phyloP scores from a whole-genome alignment of 2,113 vertebrate genomes.

The Junco hyemalis region DNA sequence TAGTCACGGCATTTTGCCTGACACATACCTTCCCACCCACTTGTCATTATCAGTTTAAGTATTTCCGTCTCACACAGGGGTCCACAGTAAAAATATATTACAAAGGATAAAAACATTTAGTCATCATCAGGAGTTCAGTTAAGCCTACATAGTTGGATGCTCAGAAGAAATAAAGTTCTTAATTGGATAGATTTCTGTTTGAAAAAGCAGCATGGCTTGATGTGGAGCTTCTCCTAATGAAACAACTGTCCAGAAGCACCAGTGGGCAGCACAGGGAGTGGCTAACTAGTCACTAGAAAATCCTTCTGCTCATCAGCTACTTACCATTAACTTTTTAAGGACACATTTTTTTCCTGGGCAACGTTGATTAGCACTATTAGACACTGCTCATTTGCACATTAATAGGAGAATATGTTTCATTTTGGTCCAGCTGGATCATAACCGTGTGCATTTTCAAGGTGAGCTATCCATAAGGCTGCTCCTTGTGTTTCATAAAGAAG shows the following conservation, averaged over 20 bases:
- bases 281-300: not conserved
- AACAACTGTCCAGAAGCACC: not conserved
- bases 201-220: constrained; percentile 12
- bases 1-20: constrained; percentile 43
- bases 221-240: not conserved
- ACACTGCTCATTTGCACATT: not conserved
- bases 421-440: not conserved
- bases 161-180: constrained; percentile 41
- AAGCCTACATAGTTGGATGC: constrained; percentile 25
- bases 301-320: not conserved
- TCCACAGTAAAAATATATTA: constrained; percentile 8
- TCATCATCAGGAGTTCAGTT: constrained; percentile 8
- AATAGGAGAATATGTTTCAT: not conserved
- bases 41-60: constrained; percentile 36
- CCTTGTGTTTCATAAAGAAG: not conserved
- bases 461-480: not conserved
- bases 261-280: not conserved
- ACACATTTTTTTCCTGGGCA: not conserved
- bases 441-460: not conserved
- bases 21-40: constrained; percentile 12
- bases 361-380: not conserved
- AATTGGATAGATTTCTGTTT: constrained; percentile 35
- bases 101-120: constrained; percentile 30
- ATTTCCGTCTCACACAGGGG: constrained; percentile 10
- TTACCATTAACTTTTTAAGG: not conserved